Percentiles rank a stretch among this genome's conserved stretches.
Conservation (phyloP, 2,113 vertebrate species). For the Periophthalmus modestus region DNA sequence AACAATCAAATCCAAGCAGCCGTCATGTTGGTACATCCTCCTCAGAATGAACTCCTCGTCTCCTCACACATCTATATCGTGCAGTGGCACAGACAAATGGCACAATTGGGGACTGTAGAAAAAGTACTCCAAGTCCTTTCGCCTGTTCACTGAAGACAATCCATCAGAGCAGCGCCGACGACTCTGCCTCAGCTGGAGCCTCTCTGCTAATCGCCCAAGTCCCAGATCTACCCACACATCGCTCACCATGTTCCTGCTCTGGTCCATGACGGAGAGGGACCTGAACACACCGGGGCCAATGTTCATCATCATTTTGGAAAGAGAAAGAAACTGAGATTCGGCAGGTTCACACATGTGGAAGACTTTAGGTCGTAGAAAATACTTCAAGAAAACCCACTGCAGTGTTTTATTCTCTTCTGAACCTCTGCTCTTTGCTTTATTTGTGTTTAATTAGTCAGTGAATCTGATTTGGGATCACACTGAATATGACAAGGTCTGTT, state of each 20-base stretch:
- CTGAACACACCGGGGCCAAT: conserved; percentile 33
- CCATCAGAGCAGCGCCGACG: conserved; percentile 60
- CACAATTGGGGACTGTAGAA: conserved; percentile 69
- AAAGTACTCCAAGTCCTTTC: conserved; percentile 71
- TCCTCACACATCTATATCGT: conserved; percentile 68
- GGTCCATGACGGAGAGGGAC: conserved; percentile 40
- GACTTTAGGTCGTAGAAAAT: neutral
- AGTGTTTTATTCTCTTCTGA: no score
- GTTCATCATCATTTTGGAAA: conserved; percentile 4
- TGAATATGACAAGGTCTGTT: neutral
- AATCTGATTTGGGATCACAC: neutral
- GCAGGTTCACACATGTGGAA: neutral
- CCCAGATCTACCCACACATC: conserved; percentile 63
- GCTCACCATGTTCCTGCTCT: conserved; percentile 54
- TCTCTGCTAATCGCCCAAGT: conserved; percentile 66
- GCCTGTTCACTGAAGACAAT: conserved; percentile 67
- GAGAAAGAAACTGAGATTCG: neutral
- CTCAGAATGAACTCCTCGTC: conserved; percentile 66
- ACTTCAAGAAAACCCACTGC: neutral
- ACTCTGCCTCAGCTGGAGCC: conserved; percentile 38
- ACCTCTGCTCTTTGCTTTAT: no score
- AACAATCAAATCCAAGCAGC: conserved; percentile 55
- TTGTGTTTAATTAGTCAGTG: neutral
- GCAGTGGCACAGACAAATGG: conserved; percentile 77
- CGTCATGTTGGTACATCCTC: conserved; percentile 49